phyloP scores from a whole-genome alignment of 2,113 vertebrate species.

The Pangasianodon gigas region DNA sequence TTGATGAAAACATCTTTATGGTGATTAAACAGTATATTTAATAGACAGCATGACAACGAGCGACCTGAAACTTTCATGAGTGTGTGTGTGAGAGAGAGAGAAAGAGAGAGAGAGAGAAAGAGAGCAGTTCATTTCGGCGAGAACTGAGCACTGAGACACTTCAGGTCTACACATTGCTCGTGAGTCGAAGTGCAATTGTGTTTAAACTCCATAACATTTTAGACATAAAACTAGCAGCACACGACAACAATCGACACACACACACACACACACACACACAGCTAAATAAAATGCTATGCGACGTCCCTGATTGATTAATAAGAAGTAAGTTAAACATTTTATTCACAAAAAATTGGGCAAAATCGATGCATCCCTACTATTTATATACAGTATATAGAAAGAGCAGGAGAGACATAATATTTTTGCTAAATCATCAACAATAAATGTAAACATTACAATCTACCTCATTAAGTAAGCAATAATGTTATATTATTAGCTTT shows the following conservation, averaged over 20 bases:
- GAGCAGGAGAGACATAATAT: background rate
- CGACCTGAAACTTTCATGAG: too few species aligned
- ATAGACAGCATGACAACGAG: too few species aligned
- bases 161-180: too few species aligned
- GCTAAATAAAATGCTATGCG: background rate
- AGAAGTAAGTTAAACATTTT: background rate
- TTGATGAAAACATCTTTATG: too few species aligned
- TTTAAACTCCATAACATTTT: background rate
- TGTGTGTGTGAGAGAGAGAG: background rate
- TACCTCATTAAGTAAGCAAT: background rate
- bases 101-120: background rate
- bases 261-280: too few species aligned
- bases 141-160: background rate
- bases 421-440: background rate
- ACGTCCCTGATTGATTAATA: background rate
- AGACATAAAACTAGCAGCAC: too few species aligned
- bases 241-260: background rate
- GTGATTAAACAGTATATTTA: too few species aligned
- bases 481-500: background rate
- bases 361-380: background rate
- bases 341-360: background rate
- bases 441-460: background rate
- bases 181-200: background rate
- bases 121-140: background rate
- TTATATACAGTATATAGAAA: background rate